Conservation (phyloP, 2,113 vertebrate species). For the Seriola dumerili region DNA sequence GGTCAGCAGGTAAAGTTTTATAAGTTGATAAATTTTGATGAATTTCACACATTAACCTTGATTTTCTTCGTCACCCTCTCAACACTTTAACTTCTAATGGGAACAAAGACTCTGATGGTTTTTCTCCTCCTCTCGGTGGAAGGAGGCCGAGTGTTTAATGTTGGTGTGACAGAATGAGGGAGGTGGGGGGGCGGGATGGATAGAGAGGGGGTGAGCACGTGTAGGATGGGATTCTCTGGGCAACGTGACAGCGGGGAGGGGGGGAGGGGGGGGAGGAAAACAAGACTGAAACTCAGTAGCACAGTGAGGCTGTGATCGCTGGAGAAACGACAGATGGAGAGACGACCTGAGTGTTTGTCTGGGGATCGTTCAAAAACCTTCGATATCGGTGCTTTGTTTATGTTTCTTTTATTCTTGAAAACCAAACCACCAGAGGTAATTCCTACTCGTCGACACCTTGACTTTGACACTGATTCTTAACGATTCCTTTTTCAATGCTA, state of each 20-base stretch:
- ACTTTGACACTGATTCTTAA: too few species aligned
- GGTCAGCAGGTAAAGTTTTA: too few species aligned
- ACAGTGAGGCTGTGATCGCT: constrained; percentile 1
- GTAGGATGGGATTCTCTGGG: not conserved
- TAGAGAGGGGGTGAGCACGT: constrained; percentile 9
- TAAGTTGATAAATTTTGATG: too few species aligned
- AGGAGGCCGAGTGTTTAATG: constrained; percentile 2
- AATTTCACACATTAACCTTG: not conserved
- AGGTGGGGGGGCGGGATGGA: not conserved
- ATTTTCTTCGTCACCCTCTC: not conserved
- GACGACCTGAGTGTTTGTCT: too few species aligned
- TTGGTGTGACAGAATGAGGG: constrained; percentile 24
- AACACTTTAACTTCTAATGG: not conserved
- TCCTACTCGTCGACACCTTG: too few species aligned
- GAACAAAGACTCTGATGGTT: not conserved
- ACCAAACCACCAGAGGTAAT: too few species aligned
- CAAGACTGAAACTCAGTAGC: not conserved
- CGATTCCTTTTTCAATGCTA: too few species aligned
- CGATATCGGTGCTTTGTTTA: too few species aligned
- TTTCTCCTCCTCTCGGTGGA: not conserved
- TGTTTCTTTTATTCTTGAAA: too few species aligned
- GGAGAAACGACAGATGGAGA: too few species aligned
- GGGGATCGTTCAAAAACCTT: too few species aligned
- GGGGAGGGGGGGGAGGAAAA: not conserved
- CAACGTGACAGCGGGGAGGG: constrained; percentile 26